Evolutionary conservation across 2,113 vertebrate species (phyloP), one percentile per base, ranked within the genome.

Genomic region (Melanotaenia duboulayi): DNA sequence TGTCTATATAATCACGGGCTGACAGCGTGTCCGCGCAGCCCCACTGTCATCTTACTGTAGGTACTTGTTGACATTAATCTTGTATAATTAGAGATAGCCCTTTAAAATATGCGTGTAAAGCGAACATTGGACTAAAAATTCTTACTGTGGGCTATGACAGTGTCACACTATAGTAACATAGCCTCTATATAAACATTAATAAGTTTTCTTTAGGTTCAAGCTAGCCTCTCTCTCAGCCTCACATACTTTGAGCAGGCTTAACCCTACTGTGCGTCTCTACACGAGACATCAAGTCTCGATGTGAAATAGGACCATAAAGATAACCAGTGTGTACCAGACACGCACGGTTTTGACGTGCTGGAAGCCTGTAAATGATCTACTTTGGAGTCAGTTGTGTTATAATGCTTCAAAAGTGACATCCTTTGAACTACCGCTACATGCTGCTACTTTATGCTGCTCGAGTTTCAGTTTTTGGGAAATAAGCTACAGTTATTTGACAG

Each of bases 261-360:
- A 35, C 4, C 32, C 32, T 35, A 35, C 28, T 35, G 32, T 35
- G 20, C 25, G 20, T 11, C 60, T 32, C 14, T 25, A 35, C 28
- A 49, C 17, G 42, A 28, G 17, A 14, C 44, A n/a, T 49, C 50
- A n/a, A 17, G 22, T 66, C 14, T 40, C n/a, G 24, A 39, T 42
- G 13, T 56, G 44, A 48, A 67, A 74, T 44, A 23, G 28, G 69
- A 54, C 39, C 32, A 22, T 63, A 35, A 61, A 60, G 52, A 60
- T 44, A 42, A 42, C 40, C 40, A 1, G 13, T 69, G 48, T 24
- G 11, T 11, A 13, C 0, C 52, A 4, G 19, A 42, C 56, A 22
- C 60, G 28, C 37, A 20, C 51, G 5, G 10, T 2, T 51, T 57
- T 63, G 2, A 56, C 55, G 11, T 11, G 8, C n/a, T 71, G 9